These are phyloP conservation scores for Heliconius hortense DNA, from an alignment of 2,888 invertebrate species.

Conservation along the genomic window DNA sequence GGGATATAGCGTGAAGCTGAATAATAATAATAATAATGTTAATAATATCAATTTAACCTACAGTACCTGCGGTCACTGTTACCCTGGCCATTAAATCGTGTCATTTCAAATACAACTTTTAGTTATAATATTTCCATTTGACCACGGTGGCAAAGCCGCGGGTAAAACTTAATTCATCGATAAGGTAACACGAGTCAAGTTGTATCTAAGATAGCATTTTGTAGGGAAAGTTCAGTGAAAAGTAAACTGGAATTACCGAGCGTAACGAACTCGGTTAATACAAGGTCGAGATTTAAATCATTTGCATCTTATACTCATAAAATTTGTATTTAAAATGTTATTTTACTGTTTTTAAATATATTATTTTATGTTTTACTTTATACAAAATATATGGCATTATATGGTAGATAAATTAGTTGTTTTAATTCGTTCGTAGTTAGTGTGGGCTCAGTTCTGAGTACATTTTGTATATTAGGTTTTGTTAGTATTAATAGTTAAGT, in stretches of 20 bases:
- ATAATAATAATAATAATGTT: too few relatives aligned
- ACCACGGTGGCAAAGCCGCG: background rate
- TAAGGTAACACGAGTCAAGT: slow-evolving; percentile 7
- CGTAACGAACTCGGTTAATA: slow-evolving; percentile 21
- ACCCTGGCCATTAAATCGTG: too few relatives aligned
- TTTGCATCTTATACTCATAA: slow-evolving; percentile 23
- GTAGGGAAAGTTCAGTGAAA: slow-evolving; percentile 34
- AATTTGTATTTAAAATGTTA: background rate
- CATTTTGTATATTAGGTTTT: too few relatives aligned
- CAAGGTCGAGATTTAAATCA: slow-evolving; percentile 30
- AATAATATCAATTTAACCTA: too few relatives aligned
- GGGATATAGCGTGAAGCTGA: too few relatives aligned
- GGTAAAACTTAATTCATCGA: background rate
- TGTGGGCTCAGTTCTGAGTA: too few relatives aligned
- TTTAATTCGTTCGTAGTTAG: too few relatives aligned
- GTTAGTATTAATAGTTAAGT: too few relatives aligned
- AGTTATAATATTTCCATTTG: too few relatives aligned
- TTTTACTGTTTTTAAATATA: background rate
- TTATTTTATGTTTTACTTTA: background rate
- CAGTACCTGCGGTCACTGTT: too few relatives aligned
- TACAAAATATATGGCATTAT: background rate
- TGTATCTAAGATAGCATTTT: slow-evolving; percentile 7
- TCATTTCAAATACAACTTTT: too few relatives aligned
- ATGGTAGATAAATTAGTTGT: too few relatives aligned
- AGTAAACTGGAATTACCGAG: slow-evolving; percentile 29